Percentiles rank a stretch among this genome's conserved stretches.
Evolutionary conservation across 1,140 invertebrate genomes (phyloP).

Genomic region (Ectropis grisescens): DNA sequence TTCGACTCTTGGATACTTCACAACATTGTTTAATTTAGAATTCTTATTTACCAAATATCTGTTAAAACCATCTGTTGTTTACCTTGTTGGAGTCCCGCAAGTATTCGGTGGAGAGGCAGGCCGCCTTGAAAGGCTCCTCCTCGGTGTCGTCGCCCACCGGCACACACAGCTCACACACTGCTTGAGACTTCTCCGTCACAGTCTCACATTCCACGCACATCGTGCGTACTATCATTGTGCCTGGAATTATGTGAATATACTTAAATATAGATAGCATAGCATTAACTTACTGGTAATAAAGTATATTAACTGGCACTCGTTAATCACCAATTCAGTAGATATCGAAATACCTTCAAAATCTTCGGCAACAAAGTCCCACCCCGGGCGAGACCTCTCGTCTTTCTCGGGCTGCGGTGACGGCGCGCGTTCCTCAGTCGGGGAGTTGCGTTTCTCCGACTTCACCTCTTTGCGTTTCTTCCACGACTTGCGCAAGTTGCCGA

Average conservation of each 20-base stretch:
- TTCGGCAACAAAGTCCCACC: slow-evolving; percentile 80
- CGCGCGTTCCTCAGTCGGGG: slow-evolving; percentile 52
- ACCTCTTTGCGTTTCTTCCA: slow-evolving; percentile 69
- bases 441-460: slow-evolving; percentile 46
- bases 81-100: slow-evolving; percentile 87
- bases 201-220: slow-evolving; percentile 89
- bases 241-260: no score
- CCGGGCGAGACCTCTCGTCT: slow-evolving; percentile 57
- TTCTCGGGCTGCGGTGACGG: slow-evolving; percentile 39
- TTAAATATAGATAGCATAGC: no score
- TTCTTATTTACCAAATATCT: no score
- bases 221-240: slow-evolving; percentile 84
- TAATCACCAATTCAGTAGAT: no score
- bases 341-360: slow-evolving; percentile 77
- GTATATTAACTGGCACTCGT: no score
- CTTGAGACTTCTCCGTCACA: slow-evolving; percentile 86
- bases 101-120: slow-evolving; percentile 88
- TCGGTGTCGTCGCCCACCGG: slow-evolving; percentile 76
- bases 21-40: no score
- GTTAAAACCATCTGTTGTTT: no score
- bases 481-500: slow-evolving; percentile 59
- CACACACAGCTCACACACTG: slow-evolving; percentile 90
- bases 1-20: no score
- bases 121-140: slow-evolving; percentile 74
- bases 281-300: no score